phyloP scores from a whole-genome alignment of 2,888 invertebrate species.

The Pseudolycoriella hygida region DNA sequence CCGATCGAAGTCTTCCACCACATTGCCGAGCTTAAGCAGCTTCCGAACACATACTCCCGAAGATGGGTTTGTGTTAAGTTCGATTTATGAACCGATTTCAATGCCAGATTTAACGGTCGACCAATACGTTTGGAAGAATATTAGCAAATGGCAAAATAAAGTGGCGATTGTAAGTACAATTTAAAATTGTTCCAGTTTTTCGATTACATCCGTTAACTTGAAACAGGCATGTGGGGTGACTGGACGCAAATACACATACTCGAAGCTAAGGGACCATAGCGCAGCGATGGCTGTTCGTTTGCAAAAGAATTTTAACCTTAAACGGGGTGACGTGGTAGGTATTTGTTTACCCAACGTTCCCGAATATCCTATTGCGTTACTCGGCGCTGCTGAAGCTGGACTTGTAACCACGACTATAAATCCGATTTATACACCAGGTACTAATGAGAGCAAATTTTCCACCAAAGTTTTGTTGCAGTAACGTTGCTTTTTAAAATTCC shows the following conservation, averaged over 20 bases:
- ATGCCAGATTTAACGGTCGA: constrained; percentile 36
- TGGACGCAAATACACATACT: constrained; percentile 54
- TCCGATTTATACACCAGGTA: constrained; percentile 36
- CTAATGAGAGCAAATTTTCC: neutral
- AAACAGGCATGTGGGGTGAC: constrained; percentile 59
- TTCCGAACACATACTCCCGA: constrained; percentile 14
- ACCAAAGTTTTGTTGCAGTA: neutral
- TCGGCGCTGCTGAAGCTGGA: constrained; percentile 53
- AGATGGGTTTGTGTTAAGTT: constrained; percentile 27
- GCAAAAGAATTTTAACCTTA: constrained; percentile 43
- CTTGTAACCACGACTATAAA: constrained; percentile 53
- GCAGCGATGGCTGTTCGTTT: constrained; percentile 47
- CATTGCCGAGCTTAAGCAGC: neutral
- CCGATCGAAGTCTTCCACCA: no score
- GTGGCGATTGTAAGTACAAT: constrained; percentile 38
- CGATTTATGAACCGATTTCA: constrained; percentile 32
- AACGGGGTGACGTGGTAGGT: constrained; percentile 47
- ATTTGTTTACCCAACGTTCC: constrained; percentile 59
- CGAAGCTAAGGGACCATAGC: constrained; percentile 43
- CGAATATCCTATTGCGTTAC: constrained; percentile 46
- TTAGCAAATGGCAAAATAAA: constrained; percentile 44
- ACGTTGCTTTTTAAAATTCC: neutral
- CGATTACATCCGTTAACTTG: no score
- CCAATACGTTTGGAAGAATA: constrained; percentile 42
- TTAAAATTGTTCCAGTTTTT: neutral